phyloP scores from a whole-genome alignment of 2,113 vertebrate genomes.

The Struthidea cinerea region DNA sequence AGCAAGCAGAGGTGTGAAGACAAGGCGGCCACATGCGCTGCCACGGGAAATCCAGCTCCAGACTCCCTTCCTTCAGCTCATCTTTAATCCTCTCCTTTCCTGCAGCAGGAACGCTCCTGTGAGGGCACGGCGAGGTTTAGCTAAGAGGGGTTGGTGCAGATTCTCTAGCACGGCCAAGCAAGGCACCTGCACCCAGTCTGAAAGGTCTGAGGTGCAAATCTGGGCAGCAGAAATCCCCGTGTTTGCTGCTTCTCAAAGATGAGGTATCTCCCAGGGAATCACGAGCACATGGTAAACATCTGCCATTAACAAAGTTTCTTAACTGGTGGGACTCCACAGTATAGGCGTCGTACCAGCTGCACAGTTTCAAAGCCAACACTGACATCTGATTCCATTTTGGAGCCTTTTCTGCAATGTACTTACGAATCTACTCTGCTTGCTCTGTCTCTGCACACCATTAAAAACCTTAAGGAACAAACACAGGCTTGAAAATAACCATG shows the following conservation, averaged over 20 bases:
- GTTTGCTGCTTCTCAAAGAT: not conserved
- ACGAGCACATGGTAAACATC: not conserved
- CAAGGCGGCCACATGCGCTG: not conserved
- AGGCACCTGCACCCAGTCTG: not conserved
- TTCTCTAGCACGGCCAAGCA: fast-evolving
- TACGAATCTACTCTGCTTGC: not conserved
- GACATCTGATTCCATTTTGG: constrained; percentile 41
- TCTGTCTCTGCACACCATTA: not conserved
- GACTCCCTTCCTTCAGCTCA: not conserved
- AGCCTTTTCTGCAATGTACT: not conserved
- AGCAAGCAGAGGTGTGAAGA: not conserved
- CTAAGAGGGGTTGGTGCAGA: not conserved
- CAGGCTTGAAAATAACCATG: not conserved
- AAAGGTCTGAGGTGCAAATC: not conserved
- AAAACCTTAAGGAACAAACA: constrained; percentile 16
- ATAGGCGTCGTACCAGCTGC: not conserved
- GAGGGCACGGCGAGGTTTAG: not conserved
- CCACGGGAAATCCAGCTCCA: not conserved
- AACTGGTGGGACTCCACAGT: not conserved
- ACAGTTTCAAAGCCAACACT: not conserved
- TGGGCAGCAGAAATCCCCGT: not conserved
- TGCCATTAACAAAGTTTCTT: not conserved
- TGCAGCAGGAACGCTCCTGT: not conserved
- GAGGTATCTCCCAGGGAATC: not conserved
- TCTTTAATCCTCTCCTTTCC: not conserved